phyloP scores from a whole-genome alignment of 2,113 vertebrate genomes.

The Apaloderma vittatum region DNA sequence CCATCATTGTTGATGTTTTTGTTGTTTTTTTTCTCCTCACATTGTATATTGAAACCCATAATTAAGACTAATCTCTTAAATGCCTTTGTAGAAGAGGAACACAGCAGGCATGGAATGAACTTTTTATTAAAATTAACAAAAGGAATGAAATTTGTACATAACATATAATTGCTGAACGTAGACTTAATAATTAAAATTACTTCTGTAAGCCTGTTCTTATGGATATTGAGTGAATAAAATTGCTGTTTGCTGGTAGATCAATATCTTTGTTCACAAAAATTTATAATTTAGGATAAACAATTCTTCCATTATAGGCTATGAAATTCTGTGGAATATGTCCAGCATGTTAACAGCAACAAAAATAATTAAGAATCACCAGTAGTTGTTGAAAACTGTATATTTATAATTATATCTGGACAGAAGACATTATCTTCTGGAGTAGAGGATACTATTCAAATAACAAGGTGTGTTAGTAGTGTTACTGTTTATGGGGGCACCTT shows the following conservation, averaged over 20 bases:
- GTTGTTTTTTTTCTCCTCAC: neutral
- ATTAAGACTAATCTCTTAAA: constrained; percentile 60
- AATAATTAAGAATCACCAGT: neutral
- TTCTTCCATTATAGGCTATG: neutral
- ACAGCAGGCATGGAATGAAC: constrained; percentile 26
- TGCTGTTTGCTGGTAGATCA: neutral
- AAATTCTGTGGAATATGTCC: neutral
- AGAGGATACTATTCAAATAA: neutral
- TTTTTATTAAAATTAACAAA: constrained; percentile 73
- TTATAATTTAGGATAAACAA: constrained; percentile 20
- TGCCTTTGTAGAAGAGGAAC: constrained; percentile 23
- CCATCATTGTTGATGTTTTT: constrained; percentile 34
- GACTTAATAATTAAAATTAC: constrained; percentile 52
- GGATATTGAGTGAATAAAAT: constrained; percentile 21
- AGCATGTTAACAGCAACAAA: neutral
- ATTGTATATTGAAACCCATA: constrained; percentile 19
- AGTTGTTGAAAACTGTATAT: neutral
- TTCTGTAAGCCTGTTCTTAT: constrained; percentile 14
- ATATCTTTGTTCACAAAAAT: constrained; percentile 27
- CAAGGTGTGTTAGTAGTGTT: neutral
- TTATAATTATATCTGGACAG: neutral
- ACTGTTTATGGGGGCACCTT: neutral
- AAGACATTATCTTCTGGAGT: neutral
- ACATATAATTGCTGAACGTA: constrained; percentile 26
- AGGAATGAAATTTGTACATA: constrained; percentile 35